phyloP scores from a whole-genome alignment of 2,113 vertebrate genomes.

The Cyprinodon variegatus region DNA sequence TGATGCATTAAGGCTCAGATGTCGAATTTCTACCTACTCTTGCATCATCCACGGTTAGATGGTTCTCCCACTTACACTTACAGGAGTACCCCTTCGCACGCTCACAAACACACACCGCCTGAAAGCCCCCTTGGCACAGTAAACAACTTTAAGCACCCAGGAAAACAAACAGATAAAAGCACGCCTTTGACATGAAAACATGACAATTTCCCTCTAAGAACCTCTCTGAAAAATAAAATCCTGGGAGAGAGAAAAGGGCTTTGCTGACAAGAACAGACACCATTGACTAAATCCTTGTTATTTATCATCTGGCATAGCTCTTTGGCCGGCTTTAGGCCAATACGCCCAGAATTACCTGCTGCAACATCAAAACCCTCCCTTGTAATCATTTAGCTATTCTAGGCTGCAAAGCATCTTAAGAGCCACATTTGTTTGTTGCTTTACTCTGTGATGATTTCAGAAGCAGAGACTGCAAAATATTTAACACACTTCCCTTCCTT shows the following conservation, averaged over 20 bases:
- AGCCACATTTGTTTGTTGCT: conserved; percentile 47
- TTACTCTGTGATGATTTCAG: conserved; percentile 54
- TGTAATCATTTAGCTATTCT: conserved; percentile 60
- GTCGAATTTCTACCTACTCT: conserved; percentile 59
- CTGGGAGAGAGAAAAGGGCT: conserved; percentile 64
- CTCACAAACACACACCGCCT: conserved; percentile 17
- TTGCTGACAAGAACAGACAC: conserved; percentile 72
- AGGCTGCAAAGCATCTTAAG: conserved; percentile 59
- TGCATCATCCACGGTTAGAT: conserved; percentile 72
- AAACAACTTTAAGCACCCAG: conserved; percentile 77
- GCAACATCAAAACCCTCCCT: conserved; percentile 66
- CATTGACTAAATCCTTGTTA: conserved; percentile 72
- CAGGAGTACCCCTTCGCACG: conserved; percentile 14
- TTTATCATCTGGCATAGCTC: conserved; percentile 71
- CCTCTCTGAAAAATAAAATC: conserved; percentile 71
- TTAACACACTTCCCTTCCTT: conserved; percentile 28
- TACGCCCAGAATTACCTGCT: conserved; percentile 68
- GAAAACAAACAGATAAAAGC: conserved; percentile 80
- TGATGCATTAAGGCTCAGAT: conserved; percentile 44
- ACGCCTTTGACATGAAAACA: conserved; percentile 77
- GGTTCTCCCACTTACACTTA: conserved; percentile 21
- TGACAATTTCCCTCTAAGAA: conserved; percentile 75
- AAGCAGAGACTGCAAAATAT: conserved; percentile 32
- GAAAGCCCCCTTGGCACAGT: conserved; percentile 68
- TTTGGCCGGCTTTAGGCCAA: conserved; percentile 67